Evolutionary conservation across 2,797 vertebrate genomes (phyloP).

Genomic region (Otolemur crassicaudatus): DNA sequence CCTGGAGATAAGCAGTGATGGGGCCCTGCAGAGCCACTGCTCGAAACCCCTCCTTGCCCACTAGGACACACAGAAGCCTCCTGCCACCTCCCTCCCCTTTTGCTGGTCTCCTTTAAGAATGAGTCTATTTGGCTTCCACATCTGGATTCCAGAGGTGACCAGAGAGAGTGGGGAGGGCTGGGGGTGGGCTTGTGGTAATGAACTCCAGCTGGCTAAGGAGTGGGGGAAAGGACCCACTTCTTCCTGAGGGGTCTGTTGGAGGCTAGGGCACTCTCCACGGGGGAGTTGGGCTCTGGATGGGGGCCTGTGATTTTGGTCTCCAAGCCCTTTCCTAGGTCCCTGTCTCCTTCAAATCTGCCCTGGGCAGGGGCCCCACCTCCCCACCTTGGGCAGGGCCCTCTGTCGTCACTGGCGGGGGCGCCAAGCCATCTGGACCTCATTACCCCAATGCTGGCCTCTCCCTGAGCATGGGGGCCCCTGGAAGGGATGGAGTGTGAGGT

Average conservation of each 20-base stretch:
- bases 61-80: not conserved
- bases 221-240: constrained; percentile 72
- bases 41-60: not conserved
- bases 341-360: constrained; percentile 28
- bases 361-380: constrained; percentile 14
- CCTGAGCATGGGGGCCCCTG: constrained; percentile 54
- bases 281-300: constrained; percentile 53
- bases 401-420: constrained; percentile 63
- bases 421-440: constrained; percentile 82
- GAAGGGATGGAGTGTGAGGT: constrained; percentile 65
- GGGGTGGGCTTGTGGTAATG: constrained; percentile 88
- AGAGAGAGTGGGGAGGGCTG: constrained; percentile 83
- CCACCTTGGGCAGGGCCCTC: constrained; percentile 70
- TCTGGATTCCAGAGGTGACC: constrained; percentile 87
- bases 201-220: constrained; percentile 90
- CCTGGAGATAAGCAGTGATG: not conserved
- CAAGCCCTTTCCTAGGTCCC: constrained; percentile 61
- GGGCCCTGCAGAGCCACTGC: not conserved
- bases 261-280: constrained; percentile 47
- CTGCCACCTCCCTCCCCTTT: constrained; percentile 15
- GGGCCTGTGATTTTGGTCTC: constrained; percentile 71
- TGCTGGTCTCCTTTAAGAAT: constrained; percentile 81
- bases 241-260: constrained; percentile 64
- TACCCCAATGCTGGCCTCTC: constrained; percentile 76
- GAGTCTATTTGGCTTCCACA: constrained; percentile 85